phyloP scores from a whole-genome alignment of 64 coral and sea anemone species.

The Montipora capricornis region DNA sequence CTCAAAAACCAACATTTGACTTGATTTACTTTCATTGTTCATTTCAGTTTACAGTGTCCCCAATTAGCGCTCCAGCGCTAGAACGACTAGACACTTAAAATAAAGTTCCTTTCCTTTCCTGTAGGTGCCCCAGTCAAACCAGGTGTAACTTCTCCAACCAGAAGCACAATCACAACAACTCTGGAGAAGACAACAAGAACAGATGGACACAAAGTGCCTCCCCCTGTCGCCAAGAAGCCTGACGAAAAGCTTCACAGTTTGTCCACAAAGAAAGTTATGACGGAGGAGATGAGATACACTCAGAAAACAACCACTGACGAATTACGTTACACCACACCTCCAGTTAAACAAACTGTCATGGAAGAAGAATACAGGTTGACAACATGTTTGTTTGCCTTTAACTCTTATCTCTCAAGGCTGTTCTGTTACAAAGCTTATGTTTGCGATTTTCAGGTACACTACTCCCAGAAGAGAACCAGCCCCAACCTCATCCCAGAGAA shows the following conservation, averaged over 20 bases:
- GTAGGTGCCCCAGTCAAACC: not conserved
- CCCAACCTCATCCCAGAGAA: slow-evolving; percentile 72
- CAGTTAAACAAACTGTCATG: slow-evolving; percentile 28
- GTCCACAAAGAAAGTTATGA: slow-evolving; percentile 37
- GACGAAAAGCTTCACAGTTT: slow-evolving; percentile 58
- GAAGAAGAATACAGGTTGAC: slow-evolving; percentile 53
- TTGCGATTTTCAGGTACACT: slow-evolving; percentile 24
- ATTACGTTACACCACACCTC: slow-evolving; percentile 48
- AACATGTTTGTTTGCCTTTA: not conserved
- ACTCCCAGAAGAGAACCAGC: slow-evolving; percentile 53
- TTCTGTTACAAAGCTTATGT: not conserved
- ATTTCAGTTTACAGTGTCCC: no score
- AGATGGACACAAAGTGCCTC: slow-evolving; percentile 32
- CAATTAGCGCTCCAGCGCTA: no score
- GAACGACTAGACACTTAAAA: no score
- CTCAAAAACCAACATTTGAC: no score
- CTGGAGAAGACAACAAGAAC: slow-evolving; percentile 83
- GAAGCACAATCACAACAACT: slow-evolving; percentile 55
- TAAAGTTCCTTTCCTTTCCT: no score
- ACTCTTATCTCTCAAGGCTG: no score
- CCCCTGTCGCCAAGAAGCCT: slow-evolving; percentile 73
- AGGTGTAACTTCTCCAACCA: slow-evolving; percentile 33
- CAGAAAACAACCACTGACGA: slow-evolving; percentile 37
- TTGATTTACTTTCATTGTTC: no score
- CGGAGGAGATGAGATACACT: slow-evolving; percentile 63